These are phyloP conservation scores for Xiphorhynchus erythropygius DNA, from an alignment of 2,797 vertebrate species.

Conservation along the genomic window DNA sequence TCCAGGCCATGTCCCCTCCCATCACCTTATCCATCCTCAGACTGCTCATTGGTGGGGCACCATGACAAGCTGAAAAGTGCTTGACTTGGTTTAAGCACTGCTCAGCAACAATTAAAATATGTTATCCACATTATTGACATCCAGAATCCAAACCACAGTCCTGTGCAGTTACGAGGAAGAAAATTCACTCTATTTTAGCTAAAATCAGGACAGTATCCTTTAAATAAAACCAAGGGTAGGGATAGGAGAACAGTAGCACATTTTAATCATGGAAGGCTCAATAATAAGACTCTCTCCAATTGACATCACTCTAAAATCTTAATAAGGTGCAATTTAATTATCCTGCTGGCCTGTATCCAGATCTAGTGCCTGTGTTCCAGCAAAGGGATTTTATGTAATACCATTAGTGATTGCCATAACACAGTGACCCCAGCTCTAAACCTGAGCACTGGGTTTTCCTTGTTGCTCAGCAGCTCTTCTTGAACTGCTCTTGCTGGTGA, in stretches of 20 bases:
- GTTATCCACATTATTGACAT: not conserved
- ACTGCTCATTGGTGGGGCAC: not conserved
- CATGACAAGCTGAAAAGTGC: not conserved
- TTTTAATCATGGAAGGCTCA: not conserved
- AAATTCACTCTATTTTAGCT: not conserved
- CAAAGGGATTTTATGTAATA: not conserved
- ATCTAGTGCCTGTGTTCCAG: not conserved
- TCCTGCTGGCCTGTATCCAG: not conserved
- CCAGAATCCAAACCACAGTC: not conserved
- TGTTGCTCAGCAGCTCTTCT: not conserved
- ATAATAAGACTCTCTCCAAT: not conserved
- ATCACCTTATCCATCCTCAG: not conserved
- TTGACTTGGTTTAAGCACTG: not conserved
- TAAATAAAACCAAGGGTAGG: not conserved
- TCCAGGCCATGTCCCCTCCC: accelerated
- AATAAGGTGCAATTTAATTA: not conserved
- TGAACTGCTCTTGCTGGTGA: not conserved
- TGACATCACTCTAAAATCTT: not conserved
- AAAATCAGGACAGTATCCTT: not conserved
- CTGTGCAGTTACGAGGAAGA: not conserved
- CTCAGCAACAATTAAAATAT: not conserved
- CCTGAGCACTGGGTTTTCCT: not conserved
- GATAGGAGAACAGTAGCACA: not conserved
- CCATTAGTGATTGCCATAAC: too few species aligned
- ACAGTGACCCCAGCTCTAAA: not conserved